Base-by-base conservation (phyloP, 35 echinoderm and acorn worm genomes). In the Patiria miniata region DNA sequence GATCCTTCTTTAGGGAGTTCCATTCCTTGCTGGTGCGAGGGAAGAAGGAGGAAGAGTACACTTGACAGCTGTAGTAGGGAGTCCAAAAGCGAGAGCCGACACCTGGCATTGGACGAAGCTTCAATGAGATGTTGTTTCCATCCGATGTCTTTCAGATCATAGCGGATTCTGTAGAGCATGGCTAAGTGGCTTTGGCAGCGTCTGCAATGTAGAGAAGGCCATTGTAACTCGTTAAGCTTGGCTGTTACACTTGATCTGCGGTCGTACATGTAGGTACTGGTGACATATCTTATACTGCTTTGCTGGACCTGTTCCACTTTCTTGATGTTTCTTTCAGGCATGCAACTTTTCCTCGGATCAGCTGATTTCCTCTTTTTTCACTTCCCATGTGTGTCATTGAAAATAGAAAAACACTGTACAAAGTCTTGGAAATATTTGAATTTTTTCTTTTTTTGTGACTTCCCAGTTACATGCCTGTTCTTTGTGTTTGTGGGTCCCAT, bases 141-240 rank as follows among this genome's bases (percentile, higher is more conserved):
- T 12, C 22, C 54, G 22, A 58, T 58, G 54, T 58, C 54, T 14
- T 14, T n/a, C 54, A 58, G 12, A n/a, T 58, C 54, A 58, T 58
- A n/a, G 12, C 54, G 54, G 54, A 58, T 58, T 58, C 54, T 58
- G 54, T 58, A 58, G 22, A 58, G 54, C 54, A 58, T 58, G 54
- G 54, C 12, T 12, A 58, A n/a, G 22, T 58, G 54, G 54, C 54
- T 58, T 58, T 58, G 54, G 54, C 54, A 14, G 22, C 54, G 54
- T 58, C 54, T 58, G 54, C 22, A 14, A 12, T 58, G 54, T n/a
- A 58, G 54, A 58, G 54, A 58, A 14, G 54, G 12, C 54, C 54
- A 58, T 58, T 58, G 12, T n/a, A 58, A n/a, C 12, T 58, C 54
- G 12, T 12, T 58, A n/a, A 58, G 54, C 12, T 14, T 58, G 12